A percentile compares a stretch with the other conserved stretches of the same genome.
Evolutionary conservation across 2,888 invertebrate species (phyloP).

Genomic region (Eueremaeus valkanovi): DNA sequence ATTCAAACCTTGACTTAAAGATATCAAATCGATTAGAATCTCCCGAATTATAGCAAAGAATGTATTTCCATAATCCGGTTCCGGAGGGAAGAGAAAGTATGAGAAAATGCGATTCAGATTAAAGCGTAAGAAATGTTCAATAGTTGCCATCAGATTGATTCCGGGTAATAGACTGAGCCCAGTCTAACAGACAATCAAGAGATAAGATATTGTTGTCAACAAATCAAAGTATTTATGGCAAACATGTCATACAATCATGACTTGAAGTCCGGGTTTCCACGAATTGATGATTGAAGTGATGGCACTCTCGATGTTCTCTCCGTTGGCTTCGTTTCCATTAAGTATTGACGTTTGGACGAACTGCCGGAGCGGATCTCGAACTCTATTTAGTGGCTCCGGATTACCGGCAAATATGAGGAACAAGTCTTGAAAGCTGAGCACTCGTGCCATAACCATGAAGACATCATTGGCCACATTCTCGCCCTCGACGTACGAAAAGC

Average conservation of each 20-base stretch:
- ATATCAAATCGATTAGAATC: constrained; percentile 18
- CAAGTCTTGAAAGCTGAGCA: constrained; percentile 54
- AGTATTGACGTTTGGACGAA: constrained; percentile 56
- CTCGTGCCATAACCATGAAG: constrained; percentile 50
- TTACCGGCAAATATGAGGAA: constrained; percentile 53
- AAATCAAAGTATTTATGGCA: not conserved
- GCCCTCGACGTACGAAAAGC: constrained; percentile 53
- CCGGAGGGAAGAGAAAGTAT: constrained; percentile 51
- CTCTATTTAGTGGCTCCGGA: constrained; percentile 54
- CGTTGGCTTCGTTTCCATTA: constrained; percentile 52
- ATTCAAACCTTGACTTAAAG: constrained; percentile 18
- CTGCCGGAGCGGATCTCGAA: constrained; percentile 55
- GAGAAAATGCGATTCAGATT: constrained; percentile 51
- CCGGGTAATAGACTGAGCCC: constrained; percentile 52
- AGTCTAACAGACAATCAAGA: constrained; percentile 44
- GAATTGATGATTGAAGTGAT: constrained; percentile 55
- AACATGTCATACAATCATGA: constrained; percentile 53
- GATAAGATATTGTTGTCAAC: not conserved
- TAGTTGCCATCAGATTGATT: constrained; percentile 53
- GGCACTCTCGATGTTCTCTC: constrained; percentile 54
- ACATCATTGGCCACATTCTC: constrained; percentile 52
- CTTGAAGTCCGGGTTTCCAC: constrained; percentile 53
- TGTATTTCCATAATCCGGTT: constrained; percentile 41
- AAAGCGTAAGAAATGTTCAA: constrained; percentile 52
- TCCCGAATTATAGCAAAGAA: constrained; percentile 43